Conservation (phyloP, 2,888 invertebrate genomes). For the Cylloceria caligata region DNA sequence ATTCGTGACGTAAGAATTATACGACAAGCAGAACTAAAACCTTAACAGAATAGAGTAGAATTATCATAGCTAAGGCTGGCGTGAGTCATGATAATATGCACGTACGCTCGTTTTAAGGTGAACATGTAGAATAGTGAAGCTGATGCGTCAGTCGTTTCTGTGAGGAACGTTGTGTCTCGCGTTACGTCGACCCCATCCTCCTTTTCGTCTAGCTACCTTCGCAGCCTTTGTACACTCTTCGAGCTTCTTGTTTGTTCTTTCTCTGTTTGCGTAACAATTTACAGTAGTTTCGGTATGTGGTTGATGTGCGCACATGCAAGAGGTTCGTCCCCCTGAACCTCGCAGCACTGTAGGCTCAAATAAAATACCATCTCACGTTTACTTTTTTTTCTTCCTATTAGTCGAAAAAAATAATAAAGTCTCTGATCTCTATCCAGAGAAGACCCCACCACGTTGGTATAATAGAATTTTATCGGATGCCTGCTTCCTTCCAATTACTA, state of each 20-base stretch:
- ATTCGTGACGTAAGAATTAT: not conserved
- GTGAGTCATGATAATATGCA: slow-evolving; percentile 24
- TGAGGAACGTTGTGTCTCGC: slow-evolving; percentile 25
- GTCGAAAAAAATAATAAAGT: slow-evolving; percentile 39
- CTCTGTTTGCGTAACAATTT: slow-evolving; percentile 28
- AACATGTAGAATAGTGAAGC: not conserved
- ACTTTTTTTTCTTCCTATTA: not conserved
- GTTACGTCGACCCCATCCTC: slow-evolving; percentile 30
- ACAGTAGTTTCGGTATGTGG: not conserved
- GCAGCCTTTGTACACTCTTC: slow-evolving; percentile 2
- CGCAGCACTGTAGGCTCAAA: not conserved
- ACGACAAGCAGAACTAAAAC: not conserved
- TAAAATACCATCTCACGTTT: not conserved
- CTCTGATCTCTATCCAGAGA: slow-evolving; percentile 30
- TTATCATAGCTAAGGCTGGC: not conserved
- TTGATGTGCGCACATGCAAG: not conserved
- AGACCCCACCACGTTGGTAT: not conserved
- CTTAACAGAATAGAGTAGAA: not conserved
- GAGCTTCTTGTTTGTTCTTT: slow-evolving; percentile 31
- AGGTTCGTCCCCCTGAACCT: not conserved
- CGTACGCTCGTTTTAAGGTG: not conserved
- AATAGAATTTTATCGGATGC: slow-evolving; percentile 26
- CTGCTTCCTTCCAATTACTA: slow-evolving; percentile 53
- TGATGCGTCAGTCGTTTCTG: slow-evolving; percentile 19
- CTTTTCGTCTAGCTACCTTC: not conserved